Conservation (phyloP, 2,888 invertebrate genomes). For the Drosophila kambysellisi region DNA sequence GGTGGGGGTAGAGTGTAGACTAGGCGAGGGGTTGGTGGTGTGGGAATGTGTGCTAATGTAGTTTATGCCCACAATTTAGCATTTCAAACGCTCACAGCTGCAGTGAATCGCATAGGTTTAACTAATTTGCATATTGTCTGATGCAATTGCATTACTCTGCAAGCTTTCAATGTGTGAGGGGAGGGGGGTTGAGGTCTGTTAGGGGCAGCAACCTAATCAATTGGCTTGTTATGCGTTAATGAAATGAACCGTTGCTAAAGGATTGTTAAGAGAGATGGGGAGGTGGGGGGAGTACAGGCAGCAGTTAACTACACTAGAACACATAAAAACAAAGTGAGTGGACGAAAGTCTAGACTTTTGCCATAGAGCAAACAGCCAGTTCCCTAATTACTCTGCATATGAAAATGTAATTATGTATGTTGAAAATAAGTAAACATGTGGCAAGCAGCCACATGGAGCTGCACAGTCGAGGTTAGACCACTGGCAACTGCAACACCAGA, state of each 20-base stretch:
- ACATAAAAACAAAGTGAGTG: constrained; percentile 24
- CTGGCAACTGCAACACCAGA: constrained; percentile 30
- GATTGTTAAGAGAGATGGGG: neutral
- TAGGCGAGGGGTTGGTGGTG: neutral
- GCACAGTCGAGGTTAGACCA: constrained; percentile 54
- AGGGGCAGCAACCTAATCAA: constrained; percentile 57
- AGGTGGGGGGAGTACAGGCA: neutral
- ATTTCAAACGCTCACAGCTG: constrained; percentile 61
- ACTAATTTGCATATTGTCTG: constrained; percentile 74
- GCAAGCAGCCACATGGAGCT: constrained; percentile 52
- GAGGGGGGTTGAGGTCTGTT: neutral
- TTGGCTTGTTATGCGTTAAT: constrained; percentile 61
- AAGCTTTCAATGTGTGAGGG: neutral
- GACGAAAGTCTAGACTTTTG: constrained; percentile 42
- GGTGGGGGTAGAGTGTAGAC: too few species aligned
- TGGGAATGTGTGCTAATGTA: constrained; percentile 60
- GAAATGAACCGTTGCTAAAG: constrained; percentile 43
- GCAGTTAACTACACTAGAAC: constrained; percentile 1
- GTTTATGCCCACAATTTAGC: constrained; percentile 76
- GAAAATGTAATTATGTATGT: constrained; percentile 63
- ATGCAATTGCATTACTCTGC: constrained; percentile 61
- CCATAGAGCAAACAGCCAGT: constrained; percentile 14
- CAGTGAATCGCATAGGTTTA: constrained; percentile 60
- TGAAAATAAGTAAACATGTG: constrained; percentile 55
- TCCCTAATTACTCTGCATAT: constrained; percentile 60